phyloP scores from a whole-genome alignment of 2,888 invertebrate species.

The Lycia hirtaria region DNA sequence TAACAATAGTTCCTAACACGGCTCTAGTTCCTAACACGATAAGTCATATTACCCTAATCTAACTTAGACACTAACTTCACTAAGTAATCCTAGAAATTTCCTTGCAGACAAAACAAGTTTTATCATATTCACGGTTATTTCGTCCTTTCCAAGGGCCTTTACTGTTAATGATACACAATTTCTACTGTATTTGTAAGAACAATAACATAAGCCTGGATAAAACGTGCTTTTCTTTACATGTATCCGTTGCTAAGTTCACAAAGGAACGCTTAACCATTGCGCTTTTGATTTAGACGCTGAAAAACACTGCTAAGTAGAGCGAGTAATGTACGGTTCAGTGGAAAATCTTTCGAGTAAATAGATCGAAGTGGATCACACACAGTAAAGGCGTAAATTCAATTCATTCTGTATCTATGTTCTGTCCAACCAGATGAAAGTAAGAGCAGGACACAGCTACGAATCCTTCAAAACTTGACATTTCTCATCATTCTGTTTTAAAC shows the following conservation, averaged over 20 bases:
- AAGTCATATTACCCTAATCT: slow-evolving; percentile 19
- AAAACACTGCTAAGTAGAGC: not conserved
- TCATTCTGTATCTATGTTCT: slow-evolving; percentile 77
- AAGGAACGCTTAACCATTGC: slow-evolving; percentile 32
- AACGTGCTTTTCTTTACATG: slow-evolving; percentile 23
- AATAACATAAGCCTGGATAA: slow-evolving; percentile 44
- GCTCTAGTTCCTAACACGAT: slow-evolving; percentile 6
- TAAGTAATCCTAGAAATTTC: slow-evolving; percentile 4
- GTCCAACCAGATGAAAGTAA: slow-evolving; percentile 76
- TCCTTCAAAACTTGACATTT: slow-evolving; percentile 70
- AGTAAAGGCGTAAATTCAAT: slow-evolving; percentile 77
- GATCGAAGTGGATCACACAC: slow-evolving; percentile 51
- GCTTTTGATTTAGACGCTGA: not conserved
- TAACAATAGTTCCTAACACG: not conserved
- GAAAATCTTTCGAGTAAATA: slow-evolving; percentile 55
- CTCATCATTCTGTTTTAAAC: slow-evolving; percentile 37
- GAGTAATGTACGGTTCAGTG: slow-evolving; percentile 24
- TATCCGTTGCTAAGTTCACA: not conserved
- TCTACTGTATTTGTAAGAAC: slow-evolving; percentile 39
- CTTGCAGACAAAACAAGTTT: slow-evolving; percentile 15
- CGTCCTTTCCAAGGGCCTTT: slow-evolving; percentile 15
- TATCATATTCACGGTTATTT: slow-evolving; percentile 27
- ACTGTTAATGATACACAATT: slow-evolving; percentile 37
- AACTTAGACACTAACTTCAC: slow-evolving; percentile 6
- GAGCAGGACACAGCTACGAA: slow-evolving; percentile 68